These are phyloP conservation scores for Papilio polytes DNA, from an alignment of 1,140 invertebrate species.

Conservation along the genomic window DNA sequence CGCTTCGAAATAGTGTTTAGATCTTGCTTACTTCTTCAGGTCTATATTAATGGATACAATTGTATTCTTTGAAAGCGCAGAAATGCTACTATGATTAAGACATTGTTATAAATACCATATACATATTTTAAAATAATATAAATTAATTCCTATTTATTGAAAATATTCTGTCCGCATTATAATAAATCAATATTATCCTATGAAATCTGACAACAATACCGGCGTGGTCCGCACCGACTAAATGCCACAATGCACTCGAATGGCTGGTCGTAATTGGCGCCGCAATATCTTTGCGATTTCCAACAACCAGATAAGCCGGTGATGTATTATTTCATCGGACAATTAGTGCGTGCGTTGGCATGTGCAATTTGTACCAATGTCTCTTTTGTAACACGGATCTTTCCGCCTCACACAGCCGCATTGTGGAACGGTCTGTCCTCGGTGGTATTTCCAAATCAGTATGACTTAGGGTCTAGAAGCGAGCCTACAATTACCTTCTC, in stretches of 20 bases:
- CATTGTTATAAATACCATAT: neutral
- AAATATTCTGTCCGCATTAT: conserved; percentile 30
- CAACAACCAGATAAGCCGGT: conserved; percentile 58
- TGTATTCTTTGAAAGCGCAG: neutral
- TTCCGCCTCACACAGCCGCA: no score
- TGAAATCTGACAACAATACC: conserved; percentile 27
- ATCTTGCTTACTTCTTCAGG: no score
- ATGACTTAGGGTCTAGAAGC: no score
- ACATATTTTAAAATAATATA: conserved; percentile 1
- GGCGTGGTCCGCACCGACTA: conserved; percentile 25
- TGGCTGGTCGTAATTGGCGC: conserved; percentile 43
- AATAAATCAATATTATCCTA: conserved; percentile 30
- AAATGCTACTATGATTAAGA: neutral
- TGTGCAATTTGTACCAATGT: conserved; percentile 47
- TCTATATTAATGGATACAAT: no score
- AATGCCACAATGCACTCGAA: conserved; percentile 32
- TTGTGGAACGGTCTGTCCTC: no score
- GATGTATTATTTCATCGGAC: conserved; percentile 71
- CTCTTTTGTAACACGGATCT: neutral
- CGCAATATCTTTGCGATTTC: conserved; percentile 53
- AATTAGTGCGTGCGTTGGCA: conserved; percentile 61
- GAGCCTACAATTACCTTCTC: no score
- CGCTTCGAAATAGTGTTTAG: no score
- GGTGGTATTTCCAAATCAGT: no score
- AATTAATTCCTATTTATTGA: conserved; percentile 25